Percentiles rank a stretch among this genome's conserved stretches.
Conservation (phyloP, 2,888 invertebrate species). For the Nasonia oneida region DNA sequence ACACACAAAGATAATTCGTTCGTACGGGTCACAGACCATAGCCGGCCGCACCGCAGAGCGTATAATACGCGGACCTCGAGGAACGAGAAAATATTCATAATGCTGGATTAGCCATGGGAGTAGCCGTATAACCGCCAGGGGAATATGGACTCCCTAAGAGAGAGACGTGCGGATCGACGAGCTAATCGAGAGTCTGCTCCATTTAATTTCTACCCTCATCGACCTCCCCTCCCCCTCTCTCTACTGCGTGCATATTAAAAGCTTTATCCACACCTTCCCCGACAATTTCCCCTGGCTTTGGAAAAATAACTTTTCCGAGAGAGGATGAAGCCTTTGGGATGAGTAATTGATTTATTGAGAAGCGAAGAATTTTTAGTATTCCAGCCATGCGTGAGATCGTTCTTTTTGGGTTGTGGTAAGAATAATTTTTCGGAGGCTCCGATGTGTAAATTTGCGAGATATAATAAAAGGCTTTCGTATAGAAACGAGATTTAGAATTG, state of each 20-base stretch:
- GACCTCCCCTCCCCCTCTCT: slow-evolving; percentile 35
- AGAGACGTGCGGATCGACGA: slow-evolving; percentile 70
- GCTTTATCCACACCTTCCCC: slow-evolving; percentile 21
- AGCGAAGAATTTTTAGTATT: background rate
- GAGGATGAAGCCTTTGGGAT: background rate
- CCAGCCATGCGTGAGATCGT: background rate
- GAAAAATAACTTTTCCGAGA: background rate
- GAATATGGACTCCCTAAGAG: slow-evolving; percentile 37
- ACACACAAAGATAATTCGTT: slow-evolving; percentile 3
- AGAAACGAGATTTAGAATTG: too few relatives aligned
- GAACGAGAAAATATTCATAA: slow-evolving; percentile 77
- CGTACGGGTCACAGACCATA: background rate
- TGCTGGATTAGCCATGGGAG: slow-evolving; percentile 75
- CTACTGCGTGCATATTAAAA: slow-evolving; percentile 22
- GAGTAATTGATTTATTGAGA: slow-evolving; percentile 3
- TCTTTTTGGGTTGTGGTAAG: background rate
- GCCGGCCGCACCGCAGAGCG: background rate
- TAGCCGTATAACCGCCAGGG: slow-evolving; percentile 54
- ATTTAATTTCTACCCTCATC: slow-evolving; percentile 74
- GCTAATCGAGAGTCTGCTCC: slow-evolving; percentile 75
- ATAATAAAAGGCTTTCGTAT: background rate
- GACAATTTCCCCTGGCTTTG: background rate
- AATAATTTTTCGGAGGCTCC: background rate
- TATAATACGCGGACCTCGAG: background rate
- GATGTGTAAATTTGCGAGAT: background rate